These are phyloP conservation scores for Sarcophaga variegata DNA, from an alignment of 2,888 invertebrate genomes.

Conservation along the genomic window DNA sequence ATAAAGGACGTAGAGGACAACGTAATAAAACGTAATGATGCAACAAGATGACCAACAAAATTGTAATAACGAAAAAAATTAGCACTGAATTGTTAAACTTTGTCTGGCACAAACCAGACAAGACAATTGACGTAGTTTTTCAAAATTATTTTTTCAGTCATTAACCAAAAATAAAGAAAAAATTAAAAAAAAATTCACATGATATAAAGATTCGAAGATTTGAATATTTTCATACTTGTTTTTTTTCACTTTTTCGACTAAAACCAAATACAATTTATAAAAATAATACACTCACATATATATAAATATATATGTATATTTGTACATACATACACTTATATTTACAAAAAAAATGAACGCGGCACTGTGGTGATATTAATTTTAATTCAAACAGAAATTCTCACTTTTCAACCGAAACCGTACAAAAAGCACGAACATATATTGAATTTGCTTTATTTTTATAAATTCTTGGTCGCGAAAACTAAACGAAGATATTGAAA, in stretches of 20 bases:
- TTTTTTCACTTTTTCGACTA: slow-evolving; percentile 42
- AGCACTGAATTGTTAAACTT: slow-evolving; percentile 43
- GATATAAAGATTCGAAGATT: slow-evolving; percentile 17
- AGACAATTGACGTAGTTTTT: slow-evolving; percentile 64
- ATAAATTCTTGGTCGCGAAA: slow-evolving; percentile 10
- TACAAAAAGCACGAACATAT: slow-evolving; percentile 21
- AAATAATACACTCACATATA: not conserved
- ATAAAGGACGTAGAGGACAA: slow-evolving; percentile 49
- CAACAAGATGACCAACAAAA: slow-evolving; percentile 22
- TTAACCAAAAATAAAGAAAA: slow-evolving; percentile 39
- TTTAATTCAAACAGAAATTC: slow-evolving; percentile 30
- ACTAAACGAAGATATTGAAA: slow-evolving; percentile 41
- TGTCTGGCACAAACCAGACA: slow-evolving; percentile 67
- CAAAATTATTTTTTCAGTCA: slow-evolving; percentile 41
- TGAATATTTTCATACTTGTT: slow-evolving; percentile 53
- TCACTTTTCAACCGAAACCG: slow-evolving; percentile 10
- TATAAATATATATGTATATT: not conserved
- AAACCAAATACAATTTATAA: not conserved
- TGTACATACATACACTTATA: not conserved
- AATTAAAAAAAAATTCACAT: slow-evolving; percentile 35
- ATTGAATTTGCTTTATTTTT: slow-evolving; percentile 6
- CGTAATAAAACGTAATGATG: slow-evolving; percentile 28
- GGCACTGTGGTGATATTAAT: slow-evolving; percentile 38
- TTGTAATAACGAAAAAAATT: slow-evolving; percentile 1
- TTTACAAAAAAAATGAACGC: slow-evolving; percentile 37